Evolutionary conservation across 1,140 invertebrate genomes (phyloP).

Genomic region (Brachionus plicatilis): DNA sequence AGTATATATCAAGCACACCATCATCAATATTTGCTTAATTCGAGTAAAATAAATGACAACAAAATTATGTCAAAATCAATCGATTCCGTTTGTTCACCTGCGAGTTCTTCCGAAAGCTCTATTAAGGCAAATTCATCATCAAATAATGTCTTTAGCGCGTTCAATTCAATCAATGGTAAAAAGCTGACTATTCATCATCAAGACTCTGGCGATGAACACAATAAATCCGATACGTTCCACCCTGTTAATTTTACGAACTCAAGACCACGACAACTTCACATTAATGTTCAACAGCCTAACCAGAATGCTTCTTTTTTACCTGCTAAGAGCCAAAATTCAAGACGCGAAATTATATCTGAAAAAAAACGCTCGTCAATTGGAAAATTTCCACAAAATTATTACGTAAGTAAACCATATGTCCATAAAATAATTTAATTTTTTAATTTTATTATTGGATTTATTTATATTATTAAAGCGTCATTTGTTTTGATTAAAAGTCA

Average conservation of each 20-base stretch:
- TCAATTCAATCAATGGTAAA: slow-evolving; percentile 29
- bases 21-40: slow-evolving; percentile 16
- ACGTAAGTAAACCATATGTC: neutral
- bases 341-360: neutral
- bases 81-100: slow-evolving; percentile 6
- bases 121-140: neutral
- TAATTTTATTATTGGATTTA: too few species aligned
- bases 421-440: too few species aligned
- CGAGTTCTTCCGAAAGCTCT: neutral
- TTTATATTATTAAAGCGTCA: too few species aligned
- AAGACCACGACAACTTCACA: slow-evolving; percentile 11
- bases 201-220: neutral
- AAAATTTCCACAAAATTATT: slow-evolving; percentile 30
- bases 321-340: neutral
- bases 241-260: slow-evolving; percentile 15
- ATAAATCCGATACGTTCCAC: neutral
- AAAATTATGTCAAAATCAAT: slow-evolving; percentile 26
- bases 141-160: neutral
- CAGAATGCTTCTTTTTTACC: neutral
- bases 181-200: neutral
- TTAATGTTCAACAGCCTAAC: neutral
- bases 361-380: slow-evolving; percentile 33
- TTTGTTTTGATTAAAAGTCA: too few species aligned
- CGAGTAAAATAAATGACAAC: neutral
- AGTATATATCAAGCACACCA: slow-evolving; percentile 8